Conservation (phyloP, 2,888 invertebrate genomes). For the Trissolcus brochymenae region DNA sequence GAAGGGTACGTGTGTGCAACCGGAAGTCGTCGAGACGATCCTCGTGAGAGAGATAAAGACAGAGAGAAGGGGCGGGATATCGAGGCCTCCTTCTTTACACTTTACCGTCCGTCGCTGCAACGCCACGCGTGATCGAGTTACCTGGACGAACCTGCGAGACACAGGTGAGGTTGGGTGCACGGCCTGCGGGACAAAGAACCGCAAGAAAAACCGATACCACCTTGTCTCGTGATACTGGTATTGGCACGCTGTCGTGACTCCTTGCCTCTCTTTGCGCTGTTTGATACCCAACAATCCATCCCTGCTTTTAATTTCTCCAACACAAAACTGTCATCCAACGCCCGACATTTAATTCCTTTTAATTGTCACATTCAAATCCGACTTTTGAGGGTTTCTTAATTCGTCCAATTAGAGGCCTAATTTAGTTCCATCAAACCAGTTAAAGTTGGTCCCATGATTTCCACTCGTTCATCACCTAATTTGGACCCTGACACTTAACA, state of each 20-base stretch:
- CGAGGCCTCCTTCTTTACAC: constrained; percentile 39
- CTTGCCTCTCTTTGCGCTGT: constrained; percentile 45
- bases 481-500: too few species aligned
- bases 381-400: too few species aligned
- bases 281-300: not conserved
- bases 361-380: not conserved
- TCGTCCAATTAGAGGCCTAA: too few species aligned
- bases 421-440: too few species aligned
- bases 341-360: not conserved
- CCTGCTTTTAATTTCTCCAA: too few species aligned
- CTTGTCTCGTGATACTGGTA: constrained; percentile 60
- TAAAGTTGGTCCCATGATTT: too few species aligned
- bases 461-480: too few species aligned
- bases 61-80: constrained; percentile 25
- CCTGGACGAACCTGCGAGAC: constrained; percentile 66
- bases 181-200: constrained; percentile 72
- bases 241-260: constrained; percentile 65
- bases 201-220: constrained; percentile 73
- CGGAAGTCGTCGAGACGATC: constrained; percentile 68
- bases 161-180: constrained; percentile 66
- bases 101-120: constrained; percentile 58
- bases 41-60: constrained; percentile 19
- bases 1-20: constrained; percentile 56
- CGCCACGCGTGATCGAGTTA: constrained; percentile 73
- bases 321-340: not conserved